Base-by-base conservation (phyloP, 1,140 invertebrate species). In the Leguminivora glycinivorella region DNA sequence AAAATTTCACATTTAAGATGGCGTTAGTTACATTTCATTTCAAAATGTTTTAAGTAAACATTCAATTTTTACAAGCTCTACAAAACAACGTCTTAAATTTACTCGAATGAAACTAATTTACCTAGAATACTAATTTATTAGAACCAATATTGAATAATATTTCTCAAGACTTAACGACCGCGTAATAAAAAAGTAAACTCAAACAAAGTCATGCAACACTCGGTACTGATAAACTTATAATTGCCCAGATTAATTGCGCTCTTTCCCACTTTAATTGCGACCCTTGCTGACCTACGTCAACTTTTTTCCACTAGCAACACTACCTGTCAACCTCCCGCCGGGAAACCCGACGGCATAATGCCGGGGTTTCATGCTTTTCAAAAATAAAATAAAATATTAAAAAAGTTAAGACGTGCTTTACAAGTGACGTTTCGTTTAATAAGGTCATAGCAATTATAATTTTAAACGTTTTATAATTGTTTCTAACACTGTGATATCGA, bases 401-500 rank as follows among this genome's bases (percentile, higher is more conserved):
- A 29, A 63, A 29, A 60, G 56, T 10, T 63, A 3, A 31, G 3
- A 29, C 25, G 26, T 17, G 26, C 25, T 58, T 14, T 31, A 63
- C 29, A 63, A 17, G 25, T 63, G 24, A 63, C 66, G n/a, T 67
- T 67, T 40, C 24, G 17, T 67, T 67, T 40, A 67, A 67, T 38
- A 67, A 67, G 38, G 34, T 67, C 19, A 40, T 17, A 12, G 31
- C 6, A 43, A 67, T 43, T 67, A 40, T 25, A 38, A 17, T 29
- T 43, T 67, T 63, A 63, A 63, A 63, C 58, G 25, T 17, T 63
- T 9, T 17, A n/a, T 63, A 34, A 63, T 63, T 19, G n/a, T 60
- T 60, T 26, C 58, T 63, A 31, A 31, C 58, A 26, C 10, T 29
- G 4, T 31, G 9, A 26, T 52, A 52, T 52, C 17, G n/a, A 6